Percentiles rank a stretch among this genome's conserved stretches.
Conservation (phyloP, 2,113 vertebrate genomes). For the Channa maculata region DNA sequence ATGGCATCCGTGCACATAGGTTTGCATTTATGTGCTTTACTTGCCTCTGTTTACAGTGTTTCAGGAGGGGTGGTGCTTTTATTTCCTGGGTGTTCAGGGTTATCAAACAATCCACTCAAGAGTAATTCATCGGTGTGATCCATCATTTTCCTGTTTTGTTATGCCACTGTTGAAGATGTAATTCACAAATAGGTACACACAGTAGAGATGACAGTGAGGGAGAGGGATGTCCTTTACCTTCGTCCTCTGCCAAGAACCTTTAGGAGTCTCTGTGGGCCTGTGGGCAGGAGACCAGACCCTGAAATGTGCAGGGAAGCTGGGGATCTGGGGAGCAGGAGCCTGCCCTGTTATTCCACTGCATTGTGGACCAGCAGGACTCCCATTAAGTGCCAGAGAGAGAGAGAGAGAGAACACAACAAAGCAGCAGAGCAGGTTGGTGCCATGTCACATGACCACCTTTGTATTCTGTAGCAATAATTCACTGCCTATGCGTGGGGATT, state of each 20-base stretch:
- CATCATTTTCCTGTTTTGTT: conserved; percentile 86
- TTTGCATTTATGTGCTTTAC: conserved; percentile 30
- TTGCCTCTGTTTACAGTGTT: conserved; percentile 5
- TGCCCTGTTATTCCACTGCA: conserved; percentile 68
- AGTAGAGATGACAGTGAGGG: conserved; percentile 76
- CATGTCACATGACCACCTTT: conserved; percentile 91
- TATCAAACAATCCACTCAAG: conserved; percentile 80
- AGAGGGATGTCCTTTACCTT: conserved; percentile 82
- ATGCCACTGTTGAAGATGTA: conserved; percentile 80
- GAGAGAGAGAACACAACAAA: conserved; percentile 63
- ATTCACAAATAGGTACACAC: conserved; percentile 77
- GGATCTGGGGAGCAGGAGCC: conserved; percentile 59
- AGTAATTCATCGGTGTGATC: conserved; percentile 82
- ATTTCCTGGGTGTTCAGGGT: conserved; percentile 49
- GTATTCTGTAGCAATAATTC: conserved; percentile 95
- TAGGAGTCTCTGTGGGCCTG: conserved; percentile 64
- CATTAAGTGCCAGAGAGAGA: conserved; percentile 80
- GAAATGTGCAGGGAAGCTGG: conserved; percentile 58
- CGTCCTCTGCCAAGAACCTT: conserved; percentile 78
- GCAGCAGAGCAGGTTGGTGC: conserved; percentile 82
- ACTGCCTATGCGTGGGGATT: conserved; percentile 87
- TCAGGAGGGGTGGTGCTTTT: conserved; percentile 1
- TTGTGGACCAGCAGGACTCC: conserved; percentile 84
- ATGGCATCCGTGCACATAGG: neutral
- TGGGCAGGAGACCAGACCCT: conserved; percentile 63